Base-by-base conservation (phyloP, 2,113 vertebrate species). In the Scomber scombrus region DNA sequence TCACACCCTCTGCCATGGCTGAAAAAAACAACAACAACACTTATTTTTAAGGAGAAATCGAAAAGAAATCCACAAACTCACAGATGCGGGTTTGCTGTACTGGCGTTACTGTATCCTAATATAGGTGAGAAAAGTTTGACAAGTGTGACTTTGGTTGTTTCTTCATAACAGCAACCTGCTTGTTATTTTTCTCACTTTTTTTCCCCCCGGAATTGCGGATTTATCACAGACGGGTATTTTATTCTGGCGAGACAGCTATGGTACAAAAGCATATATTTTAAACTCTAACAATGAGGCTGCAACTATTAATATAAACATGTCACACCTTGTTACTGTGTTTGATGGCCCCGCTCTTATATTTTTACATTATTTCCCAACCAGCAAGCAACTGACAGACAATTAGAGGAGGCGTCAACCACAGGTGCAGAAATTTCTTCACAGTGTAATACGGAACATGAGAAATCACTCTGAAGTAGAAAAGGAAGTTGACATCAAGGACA, bases 111-210 rank as follows among this genome's bases (percentile, higher is more conserved):
- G 34, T 40, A 40, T 40, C 34, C 34, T 9, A 7, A 40, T 40
- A 40, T 40, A 40, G 34, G 34, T 40, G 34, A 40, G 34, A 40
- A 40, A 66, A 56, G 15, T 11, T n/a, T 65, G 19, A 60, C 13
- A 40, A 13, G 8, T 51, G 23, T 49, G 23, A 56, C 51, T 54
- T 29, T 12, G 2, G 1, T 12, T 26, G 13, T 50, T 57, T 52
- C 31, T 54, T 61, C 2, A 11, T 19, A 23, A 34, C 9, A 29
- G 11, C 10, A 5, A 3, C 23, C 9, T 57, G 18, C n/a, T 68
- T 29, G 49, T 50, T 65, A 52, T 71, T 58, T 65, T 71, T 73
- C 63, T 18, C 55, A 45, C 62, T 52, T 46, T 47, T 23, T 26
- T 26, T 26, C 23, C 23, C 23, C 23, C n/a, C 58, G 14, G 21